Conservation (phyloP, 2,113 vertebrate species). For the Mormyrus iriodes region DNA sequence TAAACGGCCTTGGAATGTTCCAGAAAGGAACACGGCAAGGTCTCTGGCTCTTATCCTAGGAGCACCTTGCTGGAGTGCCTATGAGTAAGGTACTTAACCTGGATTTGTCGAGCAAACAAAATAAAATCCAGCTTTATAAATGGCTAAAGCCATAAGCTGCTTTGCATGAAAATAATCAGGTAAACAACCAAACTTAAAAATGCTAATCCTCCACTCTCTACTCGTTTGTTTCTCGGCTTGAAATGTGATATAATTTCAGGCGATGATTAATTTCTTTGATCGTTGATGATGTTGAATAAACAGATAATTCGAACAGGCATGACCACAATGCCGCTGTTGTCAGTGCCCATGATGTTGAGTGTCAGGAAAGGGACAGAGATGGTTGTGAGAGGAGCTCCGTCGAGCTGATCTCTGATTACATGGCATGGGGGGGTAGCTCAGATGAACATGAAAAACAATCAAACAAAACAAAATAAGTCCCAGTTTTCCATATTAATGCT, state of each 20-base stretch:
- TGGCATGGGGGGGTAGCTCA: neutral
- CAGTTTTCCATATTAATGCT: neutral
- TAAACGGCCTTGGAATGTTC: neutral
- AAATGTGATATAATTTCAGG: neutral
- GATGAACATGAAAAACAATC: neutral
- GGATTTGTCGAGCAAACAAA: neutral
- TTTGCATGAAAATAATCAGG: neutral
- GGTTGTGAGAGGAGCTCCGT: neutral
- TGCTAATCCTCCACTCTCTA: neutral
- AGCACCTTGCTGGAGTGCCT: neutral
- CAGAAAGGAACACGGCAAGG: neutral
- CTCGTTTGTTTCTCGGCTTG: neutral
- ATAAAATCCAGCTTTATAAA: neutral
- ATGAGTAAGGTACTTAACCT: neutral
- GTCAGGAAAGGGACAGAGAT: neutral
- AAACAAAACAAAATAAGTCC: neutral
- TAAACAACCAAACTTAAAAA: neutral
- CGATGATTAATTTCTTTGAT: neutral
- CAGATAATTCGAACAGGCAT: neutral
- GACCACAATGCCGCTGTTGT: neutral
- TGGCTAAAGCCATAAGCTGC: neutral
- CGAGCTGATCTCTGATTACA: neutral
- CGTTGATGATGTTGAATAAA: neutral
- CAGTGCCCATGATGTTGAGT: neutral
- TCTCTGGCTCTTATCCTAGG: neutral